Evolutionary conservation across 2,797 vertebrate species (phyloP).

Genomic region (Kryptopterus vitreolus): DNA sequence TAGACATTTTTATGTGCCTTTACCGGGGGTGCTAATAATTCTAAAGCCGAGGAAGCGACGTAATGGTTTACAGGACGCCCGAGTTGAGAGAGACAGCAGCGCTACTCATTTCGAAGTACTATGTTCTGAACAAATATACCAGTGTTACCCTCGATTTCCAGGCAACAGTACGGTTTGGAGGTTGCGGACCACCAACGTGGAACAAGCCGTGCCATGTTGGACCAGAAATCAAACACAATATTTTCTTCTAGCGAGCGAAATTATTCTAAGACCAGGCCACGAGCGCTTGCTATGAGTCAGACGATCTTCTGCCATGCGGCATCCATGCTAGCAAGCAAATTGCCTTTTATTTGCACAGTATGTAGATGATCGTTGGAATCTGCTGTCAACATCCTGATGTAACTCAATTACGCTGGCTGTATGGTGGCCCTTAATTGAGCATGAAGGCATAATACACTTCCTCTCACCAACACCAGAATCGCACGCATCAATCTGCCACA

Average conservation of each 20-base stretch:
- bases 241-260: slow-evolving; percentile 33
- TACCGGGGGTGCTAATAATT: neutral
- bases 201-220: slow-evolving; percentile 33
- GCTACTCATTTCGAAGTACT: slow-evolving; percentile 19
- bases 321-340: slow-evolving; percentile 18
- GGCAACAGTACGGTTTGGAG: slow-evolving; percentile 29
- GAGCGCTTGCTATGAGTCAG: slow-evolving; percentile 29
- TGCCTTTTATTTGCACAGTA: neutral
- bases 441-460: neutral
- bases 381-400: neutral
- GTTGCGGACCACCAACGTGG: slow-evolving; percentile 40
- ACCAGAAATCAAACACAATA: slow-evolving; percentile 28
- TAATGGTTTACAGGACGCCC: slow-evolving; percentile 14
- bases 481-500: slow-evolving; percentile 3
- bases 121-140: slow-evolving; percentile 22
- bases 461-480: neutral
- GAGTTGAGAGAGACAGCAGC: slow-evolving; percentile 8
- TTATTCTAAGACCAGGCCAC: slow-evolving; percentile 27
- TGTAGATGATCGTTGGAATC: neutral
- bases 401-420: neutral
- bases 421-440: too few species aligned
- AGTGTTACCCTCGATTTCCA: slow-evolving; percentile 19
- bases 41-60: neutral
- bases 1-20: neutral
- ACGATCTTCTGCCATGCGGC: slow-evolving; percentile 10